Evolutionary conservation across 2,888 invertebrate genomes (phyloP), one percentile per base, ranked within the genome.

Genomic region (Hypsopygia costalis): DNA sequence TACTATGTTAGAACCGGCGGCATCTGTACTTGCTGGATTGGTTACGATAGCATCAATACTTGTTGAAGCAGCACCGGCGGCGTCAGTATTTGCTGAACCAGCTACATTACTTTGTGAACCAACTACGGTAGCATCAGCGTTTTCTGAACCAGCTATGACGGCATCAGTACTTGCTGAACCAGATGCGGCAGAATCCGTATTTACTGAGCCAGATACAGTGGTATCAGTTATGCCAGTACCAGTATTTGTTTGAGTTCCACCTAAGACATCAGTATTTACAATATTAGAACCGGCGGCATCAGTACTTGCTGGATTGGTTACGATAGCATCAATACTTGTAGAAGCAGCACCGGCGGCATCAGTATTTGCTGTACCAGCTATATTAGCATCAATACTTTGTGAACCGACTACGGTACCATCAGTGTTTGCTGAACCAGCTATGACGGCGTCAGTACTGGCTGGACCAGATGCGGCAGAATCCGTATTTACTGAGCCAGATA

Each of bases 21-120:
- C 34, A 11, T 21, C 21, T 3, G 36, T 29, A 30, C 35, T 41
- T 22, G 28, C 28, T n/a, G n/a, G n/a, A n/a, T n/a, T n/a, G n/a
- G n/a, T n/a, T 22, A 21, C 16, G 6, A 29, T 11, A 31, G 28
- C n/a, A 11, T 29, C 40, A 22, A 28, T 6, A 30, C 10, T 10
- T 9, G 30, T 9, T 30, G 10, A 6, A 30, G 9, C 10, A 10
- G 10, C 10, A 4, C 2, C 6, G 11, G 27, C 22, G 1, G 2
- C 1, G 8, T 6, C 29, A 11, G 33, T 9, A 11, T 31, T 25
- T 9, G n/a, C 22, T 28, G 6, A 40, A 31, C 35, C 22, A 11
- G 16, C 36, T n/a, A 8, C 8, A 30, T 6, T 6, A 21, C 4
- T 5, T 21, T 3, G 4, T 21, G 21, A 6, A 6, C 4, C 21